A percentile compares a stretch with the other conserved stretches of the same genome.
Evolutionary conservation across 2,113 vertebrate species (phyloP).

Genomic region (Lanius collurio): DNA sequence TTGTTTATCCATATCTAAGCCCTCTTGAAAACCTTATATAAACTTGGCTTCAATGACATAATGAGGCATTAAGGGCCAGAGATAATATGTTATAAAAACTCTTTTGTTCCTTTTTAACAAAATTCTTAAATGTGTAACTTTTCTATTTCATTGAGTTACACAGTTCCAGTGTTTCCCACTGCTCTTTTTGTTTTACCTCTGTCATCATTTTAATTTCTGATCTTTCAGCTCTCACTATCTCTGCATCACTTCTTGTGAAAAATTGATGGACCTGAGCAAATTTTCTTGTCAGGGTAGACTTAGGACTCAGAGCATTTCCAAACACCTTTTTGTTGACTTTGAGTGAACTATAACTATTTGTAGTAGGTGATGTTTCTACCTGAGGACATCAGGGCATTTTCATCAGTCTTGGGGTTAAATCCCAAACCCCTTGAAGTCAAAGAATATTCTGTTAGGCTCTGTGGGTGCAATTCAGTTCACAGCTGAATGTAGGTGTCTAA

Average conservation of each 20-base stretch:
- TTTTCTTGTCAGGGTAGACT: background rate
- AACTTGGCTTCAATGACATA: background rate
- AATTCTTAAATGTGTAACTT: background rate
- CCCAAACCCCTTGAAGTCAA: background rate
- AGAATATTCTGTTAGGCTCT: background rate
- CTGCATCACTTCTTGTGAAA: background rate
- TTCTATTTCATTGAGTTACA: background rate
- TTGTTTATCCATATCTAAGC: background rate
- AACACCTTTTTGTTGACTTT: background rate
- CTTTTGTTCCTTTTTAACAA: background rate
- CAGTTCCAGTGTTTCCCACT: background rate
- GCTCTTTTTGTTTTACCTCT: background rate
- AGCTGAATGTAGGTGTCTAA: background rate
- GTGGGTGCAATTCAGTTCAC: background rate
- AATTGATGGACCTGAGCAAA: background rate
- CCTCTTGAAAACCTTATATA: background rate
- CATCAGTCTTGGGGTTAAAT: background rate
- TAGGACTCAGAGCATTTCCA: background rate
- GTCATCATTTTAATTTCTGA: background rate
- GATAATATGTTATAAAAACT: background rate
- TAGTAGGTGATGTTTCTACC: background rate
- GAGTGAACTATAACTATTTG: background rate
- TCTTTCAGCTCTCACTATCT: background rate
- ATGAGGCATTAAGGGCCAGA: background rate
- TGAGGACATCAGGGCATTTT: background rate